phyloP scores from a whole-genome alignment of 2,888 invertebrate species.

The Elaeidobius kamerunicus region DNA sequence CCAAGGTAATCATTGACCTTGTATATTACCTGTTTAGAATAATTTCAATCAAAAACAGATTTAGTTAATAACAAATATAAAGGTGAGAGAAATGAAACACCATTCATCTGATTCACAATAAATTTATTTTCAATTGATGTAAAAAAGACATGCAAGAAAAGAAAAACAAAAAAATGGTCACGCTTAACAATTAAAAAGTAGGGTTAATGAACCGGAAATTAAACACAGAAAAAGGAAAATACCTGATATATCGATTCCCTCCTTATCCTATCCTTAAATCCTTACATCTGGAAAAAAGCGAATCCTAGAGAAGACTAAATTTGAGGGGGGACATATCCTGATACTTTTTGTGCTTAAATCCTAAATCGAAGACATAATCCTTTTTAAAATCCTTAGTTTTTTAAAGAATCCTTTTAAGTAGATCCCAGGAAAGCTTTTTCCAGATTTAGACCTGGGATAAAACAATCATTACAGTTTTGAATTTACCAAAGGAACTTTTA shows the following conservation, averaged over 20 bases:
- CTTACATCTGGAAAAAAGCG: slow-evolving; percentile 9
- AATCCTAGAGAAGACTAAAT: slow-evolving; percentile 26
- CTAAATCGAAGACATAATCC: slow-evolving; percentile 17
- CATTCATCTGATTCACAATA: neutral
- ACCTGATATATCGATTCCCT: slow-evolving; percentile 23
- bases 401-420: slow-evolving; percentile 24
- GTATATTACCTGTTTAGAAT: too few species aligned
- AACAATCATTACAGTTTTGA: slow-evolving; percentile 13
- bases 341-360: slow-evolving; percentile 16
- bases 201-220: slow-evolving; percentile 16
- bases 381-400: slow-evolving; percentile 10
- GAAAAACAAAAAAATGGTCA: slow-evolving; percentile 10
- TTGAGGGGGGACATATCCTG: slow-evolving; percentile 22
- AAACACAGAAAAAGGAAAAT: slow-evolving; percentile 32
- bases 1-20: too few species aligned
- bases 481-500: slow-evolving; percentile 1
- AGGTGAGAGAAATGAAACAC: neutral
- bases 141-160: neutral
- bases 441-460: slow-evolving; percentile 31
- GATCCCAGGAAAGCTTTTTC: slow-evolving; percentile 33
- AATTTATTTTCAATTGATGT: neutral
- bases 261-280: slow-evolving; percentile 15
- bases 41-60: too few species aligned
- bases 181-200: slow-evolving; percentile 16
- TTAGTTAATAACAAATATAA: too few species aligned